These are phyloP conservation scores for Phrixothrix hirtus DNA, from an alignment of 2,888 invertebrate genomes.

Conservation along the genomic window DNA sequence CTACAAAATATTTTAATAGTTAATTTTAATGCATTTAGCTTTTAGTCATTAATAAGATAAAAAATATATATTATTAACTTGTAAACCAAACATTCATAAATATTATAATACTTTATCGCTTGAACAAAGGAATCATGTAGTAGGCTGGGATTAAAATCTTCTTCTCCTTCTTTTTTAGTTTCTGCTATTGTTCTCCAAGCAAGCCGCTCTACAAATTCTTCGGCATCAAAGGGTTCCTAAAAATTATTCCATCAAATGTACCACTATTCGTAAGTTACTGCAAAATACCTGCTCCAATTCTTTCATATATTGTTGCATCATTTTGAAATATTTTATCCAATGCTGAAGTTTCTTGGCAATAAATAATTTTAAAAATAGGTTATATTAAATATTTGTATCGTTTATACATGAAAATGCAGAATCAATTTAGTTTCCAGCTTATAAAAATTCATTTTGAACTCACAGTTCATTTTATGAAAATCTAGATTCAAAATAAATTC, in stretches of 20 bases:
- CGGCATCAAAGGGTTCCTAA: conserved; percentile 95
- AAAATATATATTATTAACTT: too few relatives aligned
- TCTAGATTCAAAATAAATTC: too few relatives aligned
- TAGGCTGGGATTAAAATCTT: conserved; percentile 81
- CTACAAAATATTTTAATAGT: too few relatives aligned
- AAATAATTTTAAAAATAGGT: not conserved
- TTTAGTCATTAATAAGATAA: too few relatives aligned
- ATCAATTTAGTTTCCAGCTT: not conserved
- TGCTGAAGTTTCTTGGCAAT: not conserved
- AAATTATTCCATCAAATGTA: conserved; percentile 41
- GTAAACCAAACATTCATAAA: too few relatives aligned
- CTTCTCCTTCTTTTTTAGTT: conserved; percentile 67
- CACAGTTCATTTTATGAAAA: too few relatives aligned
- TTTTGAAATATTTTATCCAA: conserved; percentile 48
- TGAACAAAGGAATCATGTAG: conserved; percentile 91
- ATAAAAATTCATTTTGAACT: too few relatives aligned
- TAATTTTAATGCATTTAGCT: not conserved
- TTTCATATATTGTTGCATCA: conserved; percentile 87
- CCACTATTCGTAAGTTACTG: conserved; percentile 1
- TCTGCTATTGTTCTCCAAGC: conserved; percentile 90
- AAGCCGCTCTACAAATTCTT: conserved; percentile 95
- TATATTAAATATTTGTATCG: not conserved
- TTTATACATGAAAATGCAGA: not conserved
- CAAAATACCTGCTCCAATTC: conserved; percentile 76
- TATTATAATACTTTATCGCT: conserved; percentile 79